These are phyloP conservation scores for Verasper variegatus DNA, from an alignment of 2,113 vertebrate species.

Conservation along the genomic window DNA sequence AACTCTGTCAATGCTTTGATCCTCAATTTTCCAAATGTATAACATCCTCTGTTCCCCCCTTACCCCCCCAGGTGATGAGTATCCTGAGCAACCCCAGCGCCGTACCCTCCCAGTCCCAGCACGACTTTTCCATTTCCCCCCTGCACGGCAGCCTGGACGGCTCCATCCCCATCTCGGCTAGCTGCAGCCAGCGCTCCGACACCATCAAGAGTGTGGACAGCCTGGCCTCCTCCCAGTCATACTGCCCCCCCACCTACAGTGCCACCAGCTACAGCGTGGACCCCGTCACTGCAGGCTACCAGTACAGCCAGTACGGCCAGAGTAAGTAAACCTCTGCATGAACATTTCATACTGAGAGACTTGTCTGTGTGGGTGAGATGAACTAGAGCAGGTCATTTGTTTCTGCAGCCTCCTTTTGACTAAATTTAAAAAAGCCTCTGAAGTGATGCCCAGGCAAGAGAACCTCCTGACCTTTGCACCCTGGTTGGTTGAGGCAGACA, in stretches of 20 bases:
- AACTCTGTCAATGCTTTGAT: constrained; percentile 70
- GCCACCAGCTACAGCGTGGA: constrained; percentile 98
- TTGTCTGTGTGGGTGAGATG: background rate
- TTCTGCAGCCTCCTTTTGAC: constrained; percentile 3
- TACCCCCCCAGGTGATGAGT: constrained; percentile 92
- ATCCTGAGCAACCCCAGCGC: constrained; percentile 95
- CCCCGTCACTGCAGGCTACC: constrained; percentile 95
- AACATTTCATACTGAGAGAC: background rate
- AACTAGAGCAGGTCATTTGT: background rate
- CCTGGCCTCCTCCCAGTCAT: constrained; percentile 96
- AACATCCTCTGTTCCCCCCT: constrained; percentile 50
- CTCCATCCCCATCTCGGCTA: constrained; percentile 94
- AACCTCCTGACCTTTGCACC: constrained; percentile 81
- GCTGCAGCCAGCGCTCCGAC: constrained; percentile 97
- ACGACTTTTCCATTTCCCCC: constrained; percentile 98
- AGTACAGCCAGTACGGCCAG: constrained; percentile 97
- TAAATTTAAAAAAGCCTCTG: constrained; percentile 75
- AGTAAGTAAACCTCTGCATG: constrained; percentile 85
- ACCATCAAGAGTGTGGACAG: constrained; percentile 97
- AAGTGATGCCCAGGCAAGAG: constrained; percentile 66
- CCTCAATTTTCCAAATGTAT: constrained; percentile 69
- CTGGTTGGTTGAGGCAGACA: constrained; percentile 83
- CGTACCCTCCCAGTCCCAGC: constrained; percentile 92
- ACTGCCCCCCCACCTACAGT: constrained; percentile 99
- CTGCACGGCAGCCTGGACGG: constrained; percentile 94